These are phyloP conservation scores for Pogona vitticeps DNA, from an alignment of 2,113 vertebrate genomes.

Conservation along the genomic window DNA sequence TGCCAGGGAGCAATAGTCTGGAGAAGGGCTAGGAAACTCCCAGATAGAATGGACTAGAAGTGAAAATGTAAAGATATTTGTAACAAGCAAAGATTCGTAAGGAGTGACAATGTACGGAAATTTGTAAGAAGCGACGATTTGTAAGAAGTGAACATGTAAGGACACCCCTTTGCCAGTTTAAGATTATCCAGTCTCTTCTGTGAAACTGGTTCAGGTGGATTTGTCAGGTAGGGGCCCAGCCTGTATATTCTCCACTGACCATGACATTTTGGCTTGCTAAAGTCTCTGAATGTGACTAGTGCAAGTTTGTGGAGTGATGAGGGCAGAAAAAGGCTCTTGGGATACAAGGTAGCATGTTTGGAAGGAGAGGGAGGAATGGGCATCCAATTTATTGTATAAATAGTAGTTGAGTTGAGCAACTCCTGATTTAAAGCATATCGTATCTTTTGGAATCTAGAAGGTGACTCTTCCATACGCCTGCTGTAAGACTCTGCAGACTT, in stretches of 20 bases:
- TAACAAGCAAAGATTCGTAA: too few relatives aligned
- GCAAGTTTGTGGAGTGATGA: neutral
- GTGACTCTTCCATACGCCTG: neutral
- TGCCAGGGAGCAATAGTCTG: slow-evolving; percentile 13
- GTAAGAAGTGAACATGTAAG: too few relatives aligned
- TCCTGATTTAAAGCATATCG: neutral
- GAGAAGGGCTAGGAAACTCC: slow-evolving; percentile 39
- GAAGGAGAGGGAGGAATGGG: neutral
- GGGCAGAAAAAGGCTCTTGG: neutral
- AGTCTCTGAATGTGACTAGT: neutral
- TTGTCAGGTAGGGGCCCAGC: slow-evolving; percentile 27
- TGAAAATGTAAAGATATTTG: slow-evolving; percentile 56
- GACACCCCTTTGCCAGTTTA: slow-evolving; percentile 35
- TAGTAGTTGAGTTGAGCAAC: neutral
- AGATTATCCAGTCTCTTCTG: slow-evolving; percentile 46
- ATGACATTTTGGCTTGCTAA: neutral
- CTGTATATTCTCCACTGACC: too few relatives aligned
- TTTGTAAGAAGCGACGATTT: too few relatives aligned
- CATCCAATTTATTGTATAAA: neutral
- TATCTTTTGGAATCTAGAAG: neutral
- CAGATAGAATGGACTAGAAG: slow-evolving; percentile 53
- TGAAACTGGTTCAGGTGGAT: slow-evolving; percentile 44
- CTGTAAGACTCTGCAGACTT: neutral
- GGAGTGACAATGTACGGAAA: too few relatives aligned
- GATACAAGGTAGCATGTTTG: neutral